A percentile compares a stretch with the other conserved stretches of the same genome.
Evolutionary conservation across 2,888 invertebrate genomes (phyloP).

Genomic region (Willowsia nigromaculata): DNA sequence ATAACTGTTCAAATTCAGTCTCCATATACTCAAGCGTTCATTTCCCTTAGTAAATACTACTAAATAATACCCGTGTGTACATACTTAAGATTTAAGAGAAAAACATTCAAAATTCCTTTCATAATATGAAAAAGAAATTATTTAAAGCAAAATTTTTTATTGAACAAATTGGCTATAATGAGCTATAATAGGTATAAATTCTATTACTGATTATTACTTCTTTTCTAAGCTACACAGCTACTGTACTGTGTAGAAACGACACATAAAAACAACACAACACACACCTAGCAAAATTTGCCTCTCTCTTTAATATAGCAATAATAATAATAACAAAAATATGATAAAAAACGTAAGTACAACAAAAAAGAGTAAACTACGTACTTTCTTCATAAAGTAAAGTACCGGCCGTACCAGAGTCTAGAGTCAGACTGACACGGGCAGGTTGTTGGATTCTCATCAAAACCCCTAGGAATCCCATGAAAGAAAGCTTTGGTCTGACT

Average conservation of each 20-base stretch:
- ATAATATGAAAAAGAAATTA: too few species aligned
- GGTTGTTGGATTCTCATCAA: conserved; percentile 51
- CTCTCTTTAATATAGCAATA: not conserved
- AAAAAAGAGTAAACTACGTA: conserved; percentile 15
- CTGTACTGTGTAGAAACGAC: not conserved
- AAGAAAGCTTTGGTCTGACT: not conserved
- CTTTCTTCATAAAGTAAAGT: conserved; percentile 32
- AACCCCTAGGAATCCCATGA: conserved; percentile 26
- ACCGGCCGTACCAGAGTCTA: conserved; percentile 67
- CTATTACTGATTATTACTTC: not conserved
- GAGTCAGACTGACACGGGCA: conserved; percentile 68
- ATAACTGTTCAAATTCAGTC: conserved; percentile 27
- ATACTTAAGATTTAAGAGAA: not conserved
- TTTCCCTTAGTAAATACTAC: not conserved
- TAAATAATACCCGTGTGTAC: conserved; percentile 19
- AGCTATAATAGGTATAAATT: not conserved
- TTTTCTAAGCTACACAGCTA: not conserved
- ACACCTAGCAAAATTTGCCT: not conserved
- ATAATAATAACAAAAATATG: not conserved
- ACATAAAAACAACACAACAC: not conserved
- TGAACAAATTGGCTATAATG: conserved; percentile 1
- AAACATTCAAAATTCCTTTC: too few species aligned
- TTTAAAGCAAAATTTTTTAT: not conserved
- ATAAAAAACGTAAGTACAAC: conserved; percentile 4
- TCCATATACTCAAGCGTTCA: not conserved